Conservation (phyloP, 2,113 vertebrate species). For the Ptilonorhynchus violaceus region DNA sequence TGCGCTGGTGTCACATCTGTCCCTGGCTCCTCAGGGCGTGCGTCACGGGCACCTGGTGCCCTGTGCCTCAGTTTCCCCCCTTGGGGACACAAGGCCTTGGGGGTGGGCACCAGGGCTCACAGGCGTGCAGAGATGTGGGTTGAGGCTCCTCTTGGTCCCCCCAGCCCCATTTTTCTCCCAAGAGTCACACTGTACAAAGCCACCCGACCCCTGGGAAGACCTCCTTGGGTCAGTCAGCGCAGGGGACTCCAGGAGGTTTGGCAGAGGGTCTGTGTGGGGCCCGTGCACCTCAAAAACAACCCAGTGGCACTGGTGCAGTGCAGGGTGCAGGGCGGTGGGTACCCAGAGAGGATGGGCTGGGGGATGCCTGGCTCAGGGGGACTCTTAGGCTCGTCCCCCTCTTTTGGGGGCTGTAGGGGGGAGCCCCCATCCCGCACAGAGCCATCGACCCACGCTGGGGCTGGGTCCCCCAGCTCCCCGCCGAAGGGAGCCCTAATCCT, state of each 20-base stretch:
- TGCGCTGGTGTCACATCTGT: background rate
- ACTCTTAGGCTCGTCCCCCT: background rate
- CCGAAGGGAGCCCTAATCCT: slow-evolving; percentile 11
- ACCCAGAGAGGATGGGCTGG: background rate
- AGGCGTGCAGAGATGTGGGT: fast-evolving
- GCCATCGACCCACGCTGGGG: fast-evolving
- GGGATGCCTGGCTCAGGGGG: background rate
- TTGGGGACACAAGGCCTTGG: background rate
- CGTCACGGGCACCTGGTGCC: background rate
- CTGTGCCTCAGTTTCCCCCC: background rate
- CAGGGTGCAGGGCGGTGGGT: background rate
- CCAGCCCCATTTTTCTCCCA: background rate
- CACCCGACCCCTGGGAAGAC: background rate
- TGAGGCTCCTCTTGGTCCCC: background rate
- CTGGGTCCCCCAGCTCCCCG: background rate
- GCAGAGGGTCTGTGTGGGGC: background rate
- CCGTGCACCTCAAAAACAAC: background rate
- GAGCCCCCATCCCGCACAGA: background rate
- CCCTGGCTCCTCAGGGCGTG: background rate
- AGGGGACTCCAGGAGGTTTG: fast-evolving
- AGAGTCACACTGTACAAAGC: background rate
- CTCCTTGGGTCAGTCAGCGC: fast-evolving
- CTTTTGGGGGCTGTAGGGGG: background rate
- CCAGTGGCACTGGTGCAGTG: background rate
- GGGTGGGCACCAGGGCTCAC: fast-evolving